phyloP scores from a whole-genome alignment of 2,797 vertebrate species.

The Rousettus madagascariensis region DNA sequence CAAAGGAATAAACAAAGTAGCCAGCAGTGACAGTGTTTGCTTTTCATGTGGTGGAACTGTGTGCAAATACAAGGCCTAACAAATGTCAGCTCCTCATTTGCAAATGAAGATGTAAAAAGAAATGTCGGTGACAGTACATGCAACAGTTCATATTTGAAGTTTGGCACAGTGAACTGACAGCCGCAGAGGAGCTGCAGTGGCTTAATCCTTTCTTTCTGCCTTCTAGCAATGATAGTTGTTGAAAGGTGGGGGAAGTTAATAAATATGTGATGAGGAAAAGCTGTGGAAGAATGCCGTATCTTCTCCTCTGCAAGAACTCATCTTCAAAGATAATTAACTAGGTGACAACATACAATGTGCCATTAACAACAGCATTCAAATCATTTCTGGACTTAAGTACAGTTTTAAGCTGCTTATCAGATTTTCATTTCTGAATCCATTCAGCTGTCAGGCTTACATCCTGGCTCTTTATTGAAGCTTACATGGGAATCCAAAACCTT shows the following conservation, averaged over 20 bases:
- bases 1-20: slow-evolving; percentile 85
- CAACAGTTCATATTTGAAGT: slow-evolving; percentile 91
- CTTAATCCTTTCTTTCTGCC: slow-evolving; percentile 93
- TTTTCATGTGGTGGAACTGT: slow-evolving; percentile 81
- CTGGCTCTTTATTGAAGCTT: slow-evolving; percentile 86
- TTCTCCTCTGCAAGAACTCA: slow-evolving; percentile 84
- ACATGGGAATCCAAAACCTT: slow-evolving; percentile 89
- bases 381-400: slow-evolving; percentile 85
- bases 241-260: slow-evolving; percentile 88
- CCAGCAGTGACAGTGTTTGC: slow-evolving; percentile 84
- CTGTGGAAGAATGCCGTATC: slow-evolving; percentile 81
- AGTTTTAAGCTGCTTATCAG: slow-evolving; percentile 90
- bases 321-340: slow-evolving; percentile 90
- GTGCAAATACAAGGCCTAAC: slow-evolving; percentile 85
- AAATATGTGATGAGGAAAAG: slow-evolving; percentile 90
- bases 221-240: slow-evolving; percentile 87
- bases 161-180: slow-evolving; percentile 90
- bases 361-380: slow-evolving; percentile 88
- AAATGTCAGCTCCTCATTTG: slow-evolving; percentile 90
- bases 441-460: slow-evolving; percentile 88
- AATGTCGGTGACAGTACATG: slow-evolving; percentile 91
- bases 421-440: slow-evolving; percentile 87
- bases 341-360: slow-evolving; percentile 86
- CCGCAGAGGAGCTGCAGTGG: slow-evolving; percentile 86
- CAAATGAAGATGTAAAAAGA: slow-evolving; percentile 94